These are phyloP conservation scores for Lithobates pipiens DNA, from an alignment of 2,797 vertebrate genomes.

Conservation along the genomic window DNA sequence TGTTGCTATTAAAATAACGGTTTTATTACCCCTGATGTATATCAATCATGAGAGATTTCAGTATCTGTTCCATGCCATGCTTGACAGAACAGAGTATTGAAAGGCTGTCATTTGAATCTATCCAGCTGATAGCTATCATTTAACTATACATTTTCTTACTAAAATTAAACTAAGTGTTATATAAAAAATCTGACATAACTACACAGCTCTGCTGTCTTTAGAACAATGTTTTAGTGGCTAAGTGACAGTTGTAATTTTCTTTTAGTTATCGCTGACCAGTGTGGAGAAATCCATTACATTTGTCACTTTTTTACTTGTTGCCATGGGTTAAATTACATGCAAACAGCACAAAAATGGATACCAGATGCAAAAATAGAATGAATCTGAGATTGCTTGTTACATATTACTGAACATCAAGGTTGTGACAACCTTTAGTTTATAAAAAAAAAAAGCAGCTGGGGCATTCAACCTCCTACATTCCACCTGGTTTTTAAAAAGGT, in stretches of 20 bases:
- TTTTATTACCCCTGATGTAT: not conserved
- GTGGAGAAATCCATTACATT: not conserved
- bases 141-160: not conserved
- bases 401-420: too few relatives aligned
- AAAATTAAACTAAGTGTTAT: not conserved
- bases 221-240: not conserved
- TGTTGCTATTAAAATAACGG: not conserved
- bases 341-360: not conserved
- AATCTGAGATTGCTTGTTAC: too few relatives aligned
- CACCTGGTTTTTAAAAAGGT: too few relatives aligned
- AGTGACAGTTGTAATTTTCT: not conserved
- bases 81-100: not conserved
- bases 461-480: too few relatives aligned
- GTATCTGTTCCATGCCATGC: not conserved
- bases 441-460: too few relatives aligned
- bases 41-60: not conserved
- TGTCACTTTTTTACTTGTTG: not conserved
- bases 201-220: not conserved
- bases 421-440: too few relatives aligned
- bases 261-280: not conserved
- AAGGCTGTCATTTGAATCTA: not conserved
- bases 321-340: slow-evolving; percentile 5
- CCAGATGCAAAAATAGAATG: not conserved
- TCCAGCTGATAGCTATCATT: not conserved
- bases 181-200: too few relatives aligned